Evolutionary conservation across 2,113 vertebrate species (phyloP).

Genomic region (Mirza zaza): DNA sequence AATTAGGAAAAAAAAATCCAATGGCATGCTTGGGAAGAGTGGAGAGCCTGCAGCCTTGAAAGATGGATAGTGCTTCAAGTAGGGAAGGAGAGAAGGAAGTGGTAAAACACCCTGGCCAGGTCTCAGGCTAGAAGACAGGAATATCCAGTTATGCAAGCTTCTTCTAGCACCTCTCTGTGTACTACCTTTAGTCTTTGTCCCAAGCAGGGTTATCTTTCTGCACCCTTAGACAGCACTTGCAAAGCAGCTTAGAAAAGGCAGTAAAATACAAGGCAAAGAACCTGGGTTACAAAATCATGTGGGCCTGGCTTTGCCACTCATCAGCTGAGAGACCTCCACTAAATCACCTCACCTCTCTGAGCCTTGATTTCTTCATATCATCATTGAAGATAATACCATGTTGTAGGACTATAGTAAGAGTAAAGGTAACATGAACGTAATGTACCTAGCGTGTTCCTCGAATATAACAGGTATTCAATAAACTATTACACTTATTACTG

Average conservation of each 20-base stretch:
- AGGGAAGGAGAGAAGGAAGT: neutral
- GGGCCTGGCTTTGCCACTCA: neutral
- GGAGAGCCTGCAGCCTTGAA: neutral
- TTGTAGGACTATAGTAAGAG: neutral
- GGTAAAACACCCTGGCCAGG: neutral
- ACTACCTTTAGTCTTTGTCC: neutral
- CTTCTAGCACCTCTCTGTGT: neutral
- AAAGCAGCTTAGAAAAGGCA: neutral
- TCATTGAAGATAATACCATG: neutral
- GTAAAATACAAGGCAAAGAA: neutral
- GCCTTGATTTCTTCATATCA: slow-evolving; percentile 21
- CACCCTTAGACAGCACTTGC: neutral
- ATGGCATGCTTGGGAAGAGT: neutral
- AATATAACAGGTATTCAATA: neutral
- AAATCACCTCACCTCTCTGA: neutral
- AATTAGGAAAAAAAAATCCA: neutral
- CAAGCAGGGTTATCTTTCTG: neutral
- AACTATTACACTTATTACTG: neutral
- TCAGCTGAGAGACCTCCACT: neutral
- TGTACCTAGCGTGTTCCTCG: neutral
- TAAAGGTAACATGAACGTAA: neutral
- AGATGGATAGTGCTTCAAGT: neutral
- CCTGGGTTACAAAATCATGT: neutral
- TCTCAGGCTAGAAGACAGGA: neutral
- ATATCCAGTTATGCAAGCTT: neutral